Evolutionary conservation across 2,113 vertebrate species (phyloP), one percentile per base, ranked within the genome.

Genomic region (Chlamydotis undulata): DNA sequence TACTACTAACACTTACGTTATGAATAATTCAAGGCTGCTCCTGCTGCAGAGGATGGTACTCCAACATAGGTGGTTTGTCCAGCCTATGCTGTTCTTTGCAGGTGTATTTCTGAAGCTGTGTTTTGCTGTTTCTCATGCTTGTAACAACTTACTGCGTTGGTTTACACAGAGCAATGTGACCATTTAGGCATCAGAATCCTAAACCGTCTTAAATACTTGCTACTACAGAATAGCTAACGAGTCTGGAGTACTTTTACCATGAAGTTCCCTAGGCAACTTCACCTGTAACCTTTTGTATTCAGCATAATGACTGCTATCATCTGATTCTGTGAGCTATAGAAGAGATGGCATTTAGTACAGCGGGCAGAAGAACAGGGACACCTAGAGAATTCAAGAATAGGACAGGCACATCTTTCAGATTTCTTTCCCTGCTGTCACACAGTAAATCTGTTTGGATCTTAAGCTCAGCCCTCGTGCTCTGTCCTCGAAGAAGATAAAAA

Each of bases 1-100:
- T 25, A 53, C 33, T 26, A 7, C 37, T n/a, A 47, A 31, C 50
- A 69, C 35, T 73, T 22, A 41, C 6, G 14, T 19, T 11, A 49
- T 19, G 19, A 79, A 45, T 57, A 82, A 96, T 7, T 50, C 23
- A n/a, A 82, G 65, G 78, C 52, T 84, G 31, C 45, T 74, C 23
- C 68, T 61, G 53, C 65, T 0, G 0, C 43, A 39, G 47, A 67
- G 79, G 33, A 56, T 55, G 33, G 29, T 21, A 4, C 8, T 74
- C 43, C 26, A 56, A 28, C 60, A 50, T 0, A 0, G 35, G 33
- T 47, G 12, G 25, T 45, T 69, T 53, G 26, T 39, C 35, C 49
- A 71, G 55, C 19, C 65, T 35, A 6, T 0, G 0, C 15, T 12
- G 28, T 14, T 8, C 26, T 77, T 76, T 47, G 79, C 52, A 55